Conservation (phyloP, 2,888 invertebrate genomes). For the Apodemia zela region DNA sequence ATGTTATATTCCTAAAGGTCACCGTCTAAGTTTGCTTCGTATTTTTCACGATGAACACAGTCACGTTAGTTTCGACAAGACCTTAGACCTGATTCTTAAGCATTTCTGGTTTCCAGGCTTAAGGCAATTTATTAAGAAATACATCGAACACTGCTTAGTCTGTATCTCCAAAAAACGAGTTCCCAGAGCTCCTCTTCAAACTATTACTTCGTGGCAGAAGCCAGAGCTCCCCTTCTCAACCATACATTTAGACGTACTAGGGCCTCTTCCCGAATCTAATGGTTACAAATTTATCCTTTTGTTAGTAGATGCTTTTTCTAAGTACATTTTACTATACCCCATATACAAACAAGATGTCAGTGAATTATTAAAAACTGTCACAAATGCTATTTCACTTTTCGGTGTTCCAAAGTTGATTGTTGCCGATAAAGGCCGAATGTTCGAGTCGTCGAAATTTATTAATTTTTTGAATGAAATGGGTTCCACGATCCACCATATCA, state of each 20-base stretch:
- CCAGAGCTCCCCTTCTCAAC: constrained; percentile 31
- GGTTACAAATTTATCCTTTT: constrained; percentile 25
- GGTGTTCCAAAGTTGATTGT: constrained; percentile 24
- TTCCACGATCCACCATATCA: constrained; percentile 26
- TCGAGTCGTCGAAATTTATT: constrained; percentile 15
- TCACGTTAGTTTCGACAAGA: constrained; percentile 23
- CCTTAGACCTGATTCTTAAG: constrained; percentile 16
- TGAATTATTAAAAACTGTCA: constrained; percentile 19
- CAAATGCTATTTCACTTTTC: constrained; percentile 23
- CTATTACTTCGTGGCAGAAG: constrained; percentile 33
- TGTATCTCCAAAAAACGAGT: constrained; percentile 29
- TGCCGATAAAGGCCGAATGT: constrained; percentile 23
- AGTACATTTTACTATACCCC: constrained; percentile 22
- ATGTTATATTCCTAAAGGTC: constrained; percentile 35
- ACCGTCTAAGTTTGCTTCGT: constrained; percentile 33
- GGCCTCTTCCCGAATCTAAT: constrained; percentile 19
- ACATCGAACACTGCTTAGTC: constrained; percentile 17
- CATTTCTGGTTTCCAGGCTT: constrained; percentile 24
- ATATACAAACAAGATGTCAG: constrained; percentile 23
- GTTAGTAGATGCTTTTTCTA: constrained; percentile 25
- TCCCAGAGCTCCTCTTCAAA: constrained; percentile 28
- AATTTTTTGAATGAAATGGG: constrained; percentile 20
- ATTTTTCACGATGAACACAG: constrained; percentile 33
- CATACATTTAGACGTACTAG: constrained; percentile 26
- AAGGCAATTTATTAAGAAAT: constrained; percentile 19